Evolutionary conservation across 2,797 vertebrate species (phyloP).

Genomic region (Eulemur coronatus): DNA sequence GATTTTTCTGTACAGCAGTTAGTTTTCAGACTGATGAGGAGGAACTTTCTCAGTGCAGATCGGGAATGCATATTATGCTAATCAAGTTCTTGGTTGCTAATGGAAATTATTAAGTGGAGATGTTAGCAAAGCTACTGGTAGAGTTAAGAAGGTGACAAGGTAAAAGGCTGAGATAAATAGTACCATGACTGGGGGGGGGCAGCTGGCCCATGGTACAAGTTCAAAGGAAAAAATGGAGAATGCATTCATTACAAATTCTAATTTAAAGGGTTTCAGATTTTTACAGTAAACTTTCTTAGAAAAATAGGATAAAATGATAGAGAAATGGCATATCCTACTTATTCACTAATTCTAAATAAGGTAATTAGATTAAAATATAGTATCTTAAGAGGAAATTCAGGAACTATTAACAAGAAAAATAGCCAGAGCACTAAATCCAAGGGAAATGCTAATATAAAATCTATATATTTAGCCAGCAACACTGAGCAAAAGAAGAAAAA

Average conservation of each 20-base stretch:
- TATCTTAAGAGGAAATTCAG: slow-evolving; percentile 51
- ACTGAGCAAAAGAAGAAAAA: background rate
- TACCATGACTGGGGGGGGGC: slow-evolving; percentile 21
- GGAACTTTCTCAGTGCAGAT: slow-evolving; percentile 81
- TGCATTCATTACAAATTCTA: slow-evolving; percentile 16
- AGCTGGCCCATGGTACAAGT: slow-evolving; percentile 25
- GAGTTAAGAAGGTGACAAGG: slow-evolving; percentile 83
- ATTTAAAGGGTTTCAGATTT: background rate
- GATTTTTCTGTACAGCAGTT: slow-evolving; percentile 80
- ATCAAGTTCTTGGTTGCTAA: slow-evolving; percentile 84
- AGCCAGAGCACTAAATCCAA: slow-evolving; percentile 38
- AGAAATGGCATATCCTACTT: background rate
- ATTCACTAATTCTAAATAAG: background rate
- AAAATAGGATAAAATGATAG: background rate
- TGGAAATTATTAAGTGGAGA: slow-evolving; percentile 84
- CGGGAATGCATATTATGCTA: slow-evolving; percentile 85
- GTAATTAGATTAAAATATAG: background rate
- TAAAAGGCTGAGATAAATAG: slow-evolving; percentile 84
- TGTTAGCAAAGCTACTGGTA: slow-evolving; percentile 82
- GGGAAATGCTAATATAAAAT: background rate
- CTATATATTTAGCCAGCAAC: background rate
- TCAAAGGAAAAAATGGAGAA: slow-evolving; percentile 53
- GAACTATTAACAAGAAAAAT: slow-evolving; percentile 54
- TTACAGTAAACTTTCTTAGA: background rate
- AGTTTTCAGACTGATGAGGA: slow-evolving; percentile 82